Evolutionary conservation across 1,140 invertebrate species (phyloP), one percentile per base, ranked within the genome.

Genomic region (Euura lappo): DNA sequence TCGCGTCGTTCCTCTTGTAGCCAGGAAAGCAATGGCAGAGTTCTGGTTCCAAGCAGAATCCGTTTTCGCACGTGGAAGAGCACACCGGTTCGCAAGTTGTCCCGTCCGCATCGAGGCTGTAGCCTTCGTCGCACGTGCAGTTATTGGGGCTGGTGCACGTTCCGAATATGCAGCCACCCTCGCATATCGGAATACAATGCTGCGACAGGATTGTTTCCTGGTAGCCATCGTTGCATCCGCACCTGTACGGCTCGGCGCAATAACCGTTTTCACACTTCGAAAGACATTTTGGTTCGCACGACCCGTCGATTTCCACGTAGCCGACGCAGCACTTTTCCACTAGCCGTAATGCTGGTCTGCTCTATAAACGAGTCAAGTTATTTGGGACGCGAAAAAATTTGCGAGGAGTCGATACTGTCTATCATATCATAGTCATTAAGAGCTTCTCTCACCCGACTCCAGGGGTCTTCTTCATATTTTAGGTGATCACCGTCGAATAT

Each of bases 161-260:
- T 60, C 51, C 51, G 13, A 11, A n/a, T 6, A 60, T n/a, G 51
- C 51, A 60, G 13, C 8, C 8, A 3, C 13, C 13, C 3, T 60
- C 6, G 5, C 51, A 60, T 4, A 60, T 6, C 51, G 51, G 51
- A 5, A 5, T 6, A 60, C 51, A 60, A 5, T 3, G 13, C n/a
- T 28, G 28, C 28, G 28, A 28, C 3, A 60, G 3, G 8, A 60
- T 3, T 3, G 66, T 68, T 1, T 42, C n/a, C 51, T 60, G 3
- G 51, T 60, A 60, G 51, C 51, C 51, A 60, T n/a, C 3, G 13
- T 60, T 3, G 51, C 51, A 60, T 6, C 2, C 6, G 67, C 84
- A 85, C 5, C 44, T 65, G 1, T 79, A 64, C 0, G 84, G 83
- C 2, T 51, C n/a, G 0, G 43, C 70, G 69, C 84, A 86, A 3